Evolutionary conservation across 2,888 invertebrate genomes (phyloP).

Genomic region (Epinotia nisella): DNA sequence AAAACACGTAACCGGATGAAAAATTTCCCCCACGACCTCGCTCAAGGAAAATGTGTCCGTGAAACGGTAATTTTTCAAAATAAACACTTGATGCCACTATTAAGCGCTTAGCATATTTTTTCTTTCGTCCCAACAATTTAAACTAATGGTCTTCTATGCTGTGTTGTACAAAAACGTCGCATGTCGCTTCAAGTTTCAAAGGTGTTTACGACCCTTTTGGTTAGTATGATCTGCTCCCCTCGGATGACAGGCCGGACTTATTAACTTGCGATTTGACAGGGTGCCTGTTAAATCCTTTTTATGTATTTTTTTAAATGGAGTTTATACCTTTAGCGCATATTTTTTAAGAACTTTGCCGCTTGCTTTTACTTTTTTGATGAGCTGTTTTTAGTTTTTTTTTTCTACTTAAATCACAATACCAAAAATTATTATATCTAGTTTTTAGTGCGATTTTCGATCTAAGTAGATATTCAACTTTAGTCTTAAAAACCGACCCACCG

Average conservation of each 20-base stretch:
- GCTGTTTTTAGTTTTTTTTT: not conserved
- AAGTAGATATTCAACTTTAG: too few species aligned
- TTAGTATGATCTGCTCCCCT: conserved; percentile 10
- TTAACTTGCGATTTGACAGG: conserved; percentile 60
- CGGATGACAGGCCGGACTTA: conserved; percentile 56
- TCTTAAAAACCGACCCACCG: not conserved
- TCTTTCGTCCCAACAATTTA: conserved; percentile 60
- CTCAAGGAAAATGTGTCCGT: conserved; percentile 30
- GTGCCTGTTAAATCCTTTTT: conserved; percentile 48
- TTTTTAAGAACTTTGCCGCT: not conserved
- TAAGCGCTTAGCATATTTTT: conserved; percentile 48
- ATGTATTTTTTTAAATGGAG: conserved; percentile 38
- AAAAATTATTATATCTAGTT: too few species aligned
- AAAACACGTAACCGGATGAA: not conserved
- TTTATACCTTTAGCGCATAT: conserved; percentile 12
- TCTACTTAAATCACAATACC: too few species aligned
- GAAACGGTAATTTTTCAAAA: conserved; percentile 39
- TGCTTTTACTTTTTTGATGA: not conserved
- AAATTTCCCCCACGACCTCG: conserved; percentile 1
- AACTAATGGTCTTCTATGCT: conserved; percentile 60
- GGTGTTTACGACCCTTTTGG: not conserved
- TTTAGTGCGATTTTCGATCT: not conserved
- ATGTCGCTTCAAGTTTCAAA: conserved; percentile 18
- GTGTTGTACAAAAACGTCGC: conserved; percentile 33
- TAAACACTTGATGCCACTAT: conserved; percentile 45